These are phyloP conservation scores for Heteropelma amictum DNA, from an alignment of 2,888 invertebrate genomes.

Conservation along the genomic window DNA sequence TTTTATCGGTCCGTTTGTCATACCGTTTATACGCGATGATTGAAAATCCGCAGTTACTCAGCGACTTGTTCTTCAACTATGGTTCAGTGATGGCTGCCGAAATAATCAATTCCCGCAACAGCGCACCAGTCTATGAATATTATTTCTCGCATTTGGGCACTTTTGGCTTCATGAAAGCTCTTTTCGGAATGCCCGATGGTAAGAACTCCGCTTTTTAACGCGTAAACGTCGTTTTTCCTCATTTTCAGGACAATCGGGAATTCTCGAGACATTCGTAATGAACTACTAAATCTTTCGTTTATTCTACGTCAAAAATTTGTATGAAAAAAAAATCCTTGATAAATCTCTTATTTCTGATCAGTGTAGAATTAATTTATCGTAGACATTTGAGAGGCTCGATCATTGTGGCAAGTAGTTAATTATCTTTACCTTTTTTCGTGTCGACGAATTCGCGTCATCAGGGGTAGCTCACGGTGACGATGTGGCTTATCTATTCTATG, in stretches of 20 bases:
- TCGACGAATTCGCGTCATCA: too few relatives aligned
- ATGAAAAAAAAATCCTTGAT: too few relatives aligned
- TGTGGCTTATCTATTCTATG: slow-evolving; percentile 78
- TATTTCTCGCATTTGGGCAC: slow-evolving; percentile 66
- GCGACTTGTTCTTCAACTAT: slow-evolving; percentile 63
- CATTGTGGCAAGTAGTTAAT: too few relatives aligned
- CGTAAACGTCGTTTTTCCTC: too few relatives aligned
- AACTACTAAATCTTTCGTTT: too few relatives aligned
- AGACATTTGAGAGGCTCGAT: too few relatives aligned
- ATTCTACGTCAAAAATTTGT: too few relatives aligned
- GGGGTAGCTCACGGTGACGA: slow-evolving; percentile 80
- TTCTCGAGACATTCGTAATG: too few relatives aligned
- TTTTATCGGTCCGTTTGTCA: neutral
- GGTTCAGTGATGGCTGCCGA: slow-evolving; percentile 63
- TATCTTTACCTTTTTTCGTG: too few relatives aligned
- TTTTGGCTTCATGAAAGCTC: slow-evolving; percentile 68
- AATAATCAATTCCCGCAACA: slow-evolving; percentile 64
- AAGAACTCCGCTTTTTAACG: slow-evolving; percentile 20
- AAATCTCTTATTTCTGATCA: too few relatives aligned
- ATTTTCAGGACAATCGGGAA: too few relatives aligned
- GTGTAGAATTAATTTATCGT: too few relatives aligned
- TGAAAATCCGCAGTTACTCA: slow-evolving; percentile 66
- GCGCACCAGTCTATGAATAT: slow-evolving; percentile 70
- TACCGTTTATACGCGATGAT: slow-evolving; percentile 1
- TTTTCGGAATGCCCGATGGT: slow-evolving; percentile 64